A percentile compares a stretch with the other conserved stretches of the same genome.
Conservation (phyloP, 2,113 vertebrate genomes). For the Taxidea taxus region DNA sequence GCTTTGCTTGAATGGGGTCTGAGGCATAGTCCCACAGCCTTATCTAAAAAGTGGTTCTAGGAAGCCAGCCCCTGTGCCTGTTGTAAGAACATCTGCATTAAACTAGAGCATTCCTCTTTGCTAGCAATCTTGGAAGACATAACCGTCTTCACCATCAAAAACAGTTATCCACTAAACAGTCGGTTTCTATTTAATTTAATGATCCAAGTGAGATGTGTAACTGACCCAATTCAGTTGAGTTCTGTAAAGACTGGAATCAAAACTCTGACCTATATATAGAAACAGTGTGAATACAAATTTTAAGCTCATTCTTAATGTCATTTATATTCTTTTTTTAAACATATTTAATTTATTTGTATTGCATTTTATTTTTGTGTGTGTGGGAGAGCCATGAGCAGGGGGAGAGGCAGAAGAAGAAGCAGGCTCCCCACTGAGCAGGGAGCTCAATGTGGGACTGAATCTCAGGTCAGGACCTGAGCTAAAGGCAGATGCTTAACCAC, state of each 20-base stretch:
- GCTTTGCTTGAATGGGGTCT: neutral
- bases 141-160: neutral
- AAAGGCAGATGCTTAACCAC: neutral
- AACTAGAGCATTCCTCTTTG: neutral
- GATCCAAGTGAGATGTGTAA: neutral
- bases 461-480: neutral
- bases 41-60: neutral
- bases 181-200: neutral
- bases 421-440: neutral
- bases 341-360: no score
- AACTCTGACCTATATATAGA: neutral
- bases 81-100: neutral
- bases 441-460: neutral
- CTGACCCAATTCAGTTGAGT: neutral
- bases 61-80: neutral
- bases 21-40: neutral
- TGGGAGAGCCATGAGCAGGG: no score
- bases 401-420: no score
- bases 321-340: neutral
- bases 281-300: fast-evolving
- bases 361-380: no score
- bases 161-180: neutral
- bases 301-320: neutral
- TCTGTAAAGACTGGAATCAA: neutral
- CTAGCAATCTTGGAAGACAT: neutral